Evolutionary conservation across 2,113 vertebrate genomes (phyloP).

Genomic region (Tachysurus fulvidraco): DNA sequence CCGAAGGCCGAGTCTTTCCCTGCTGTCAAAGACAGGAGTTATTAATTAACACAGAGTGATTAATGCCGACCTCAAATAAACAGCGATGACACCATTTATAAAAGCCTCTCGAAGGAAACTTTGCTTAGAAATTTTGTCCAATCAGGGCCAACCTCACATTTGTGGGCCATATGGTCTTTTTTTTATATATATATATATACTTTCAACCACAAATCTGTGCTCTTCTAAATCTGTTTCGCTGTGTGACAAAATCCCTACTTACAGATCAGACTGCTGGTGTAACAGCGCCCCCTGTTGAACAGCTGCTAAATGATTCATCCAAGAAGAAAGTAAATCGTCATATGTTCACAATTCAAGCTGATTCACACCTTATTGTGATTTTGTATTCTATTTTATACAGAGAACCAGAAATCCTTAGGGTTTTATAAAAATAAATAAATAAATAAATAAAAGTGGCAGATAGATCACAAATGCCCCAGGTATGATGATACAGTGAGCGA

Average conservation of each 20-base stretch:
- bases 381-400: background rate
- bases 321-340: background rate
- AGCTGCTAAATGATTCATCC: background rate
- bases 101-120: background rate
- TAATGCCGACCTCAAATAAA: slow-evolving; percentile 42
- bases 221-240: background rate
- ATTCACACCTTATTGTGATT: background rate
- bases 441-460: background rate
- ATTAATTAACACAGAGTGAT: slow-evolving; percentile 39
- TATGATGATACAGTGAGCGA: background rate
- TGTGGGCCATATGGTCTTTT: background rate
- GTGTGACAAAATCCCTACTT: background rate
- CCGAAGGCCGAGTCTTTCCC: slow-evolving; percentile 7
- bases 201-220: background rate
- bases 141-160: background rate
- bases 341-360: background rate
- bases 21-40: background rate
- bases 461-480: background rate
- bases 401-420: background rate
- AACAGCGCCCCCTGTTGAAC: slow-evolving; percentile 69
- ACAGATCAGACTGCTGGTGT: slow-evolving; percentile 53
- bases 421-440: no score
- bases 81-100: slow-evolving; percentile 28
- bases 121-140: background rate
- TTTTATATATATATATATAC: background rate